These are phyloP conservation scores for Himalopsyche japonica DNA, from an alignment of 2,888 invertebrate genomes.

Conservation along the genomic window DNA sequence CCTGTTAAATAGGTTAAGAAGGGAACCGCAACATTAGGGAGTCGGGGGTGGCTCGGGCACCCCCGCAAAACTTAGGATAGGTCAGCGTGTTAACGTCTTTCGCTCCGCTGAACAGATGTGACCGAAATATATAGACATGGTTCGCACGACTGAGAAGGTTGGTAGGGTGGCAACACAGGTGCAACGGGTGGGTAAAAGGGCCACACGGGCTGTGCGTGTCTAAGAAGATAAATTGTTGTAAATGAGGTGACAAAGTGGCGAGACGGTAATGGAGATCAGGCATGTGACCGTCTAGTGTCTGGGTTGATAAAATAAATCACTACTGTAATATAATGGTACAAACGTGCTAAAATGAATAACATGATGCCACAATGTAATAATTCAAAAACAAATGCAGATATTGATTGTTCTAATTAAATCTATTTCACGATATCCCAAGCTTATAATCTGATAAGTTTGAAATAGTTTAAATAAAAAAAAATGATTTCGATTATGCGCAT, in stretches of 20 bases:
- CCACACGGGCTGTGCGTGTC: constrained; percentile 46
- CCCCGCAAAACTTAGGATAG: constrained; percentile 41
- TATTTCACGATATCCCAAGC: too few relatives aligned
- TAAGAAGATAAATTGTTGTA: constrained; percentile 32
- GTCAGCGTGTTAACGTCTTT: constrained; percentile 47
- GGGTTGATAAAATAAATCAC: neutral
- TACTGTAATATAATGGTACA: neutral
- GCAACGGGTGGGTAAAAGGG: constrained; percentile 47
- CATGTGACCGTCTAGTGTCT: neutral
- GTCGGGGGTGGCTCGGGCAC: constrained; percentile 29
- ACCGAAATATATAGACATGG: constrained; percentile 49
- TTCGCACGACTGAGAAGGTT: neutral
- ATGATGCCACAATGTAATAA: too few relatives aligned
- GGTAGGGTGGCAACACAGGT: constrained; percentile 25
- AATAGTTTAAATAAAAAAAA: too few relatives aligned
- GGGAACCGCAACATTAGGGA: constrained; percentile 27
- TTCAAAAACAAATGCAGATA: too few relatives aligned
- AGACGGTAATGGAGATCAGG: neutral
- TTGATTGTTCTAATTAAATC: too few relatives aligned
- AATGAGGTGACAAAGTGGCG: constrained; percentile 17
- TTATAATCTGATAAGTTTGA: too few relatives aligned
- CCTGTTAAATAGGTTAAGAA: constrained; percentile 41
- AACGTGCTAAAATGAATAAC: too few relatives aligned
- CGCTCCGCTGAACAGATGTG: constrained; percentile 47
- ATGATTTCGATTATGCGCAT: too few relatives aligned